Percentiles rank a stretch among this genome's conserved stretches.
Evolutionary conservation across 2,113 vertebrate genomes (phyloP).

Genomic region (Dermatemys mawii): DNA sequence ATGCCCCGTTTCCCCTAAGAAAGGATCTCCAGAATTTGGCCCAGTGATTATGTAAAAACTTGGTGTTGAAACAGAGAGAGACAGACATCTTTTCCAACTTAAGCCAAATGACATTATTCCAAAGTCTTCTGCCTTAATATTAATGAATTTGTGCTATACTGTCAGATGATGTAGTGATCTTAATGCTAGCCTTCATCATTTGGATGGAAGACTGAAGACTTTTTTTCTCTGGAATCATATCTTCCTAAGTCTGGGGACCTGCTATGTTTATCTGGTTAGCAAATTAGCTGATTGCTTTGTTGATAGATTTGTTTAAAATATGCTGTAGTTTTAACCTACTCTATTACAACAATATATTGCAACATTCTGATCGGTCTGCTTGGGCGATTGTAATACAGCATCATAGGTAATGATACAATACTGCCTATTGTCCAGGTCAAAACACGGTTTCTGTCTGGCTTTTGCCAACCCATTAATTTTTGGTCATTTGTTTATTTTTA

Average conservation of each 20-base stretch:
- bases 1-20: not conserved
- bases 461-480: not conserved
- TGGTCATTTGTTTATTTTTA: not conserved
- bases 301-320: not conserved
- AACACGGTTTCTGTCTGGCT: not conserved
- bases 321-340: not conserved
- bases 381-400: not conserved
- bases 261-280: not conserved
- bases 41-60: not conserved
- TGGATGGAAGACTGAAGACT: fast-evolving
- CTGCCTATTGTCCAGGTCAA: not conserved
- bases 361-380: not conserved
- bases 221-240: not conserved
- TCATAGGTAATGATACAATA: not conserved
- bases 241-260: not conserved
- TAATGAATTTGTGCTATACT: not conserved
- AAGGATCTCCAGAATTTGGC: not conserved
- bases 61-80: not conserved
- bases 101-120: not conserved
- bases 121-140: not conserved
- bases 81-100: not conserved
- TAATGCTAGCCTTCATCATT: not conserved
- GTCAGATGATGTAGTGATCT: not conserved
- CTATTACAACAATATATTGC: not conserved
- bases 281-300: not conserved